These are phyloP conservation scores for Megalopta genalis DNA, from an alignment of 1,140 invertebrate genomes.

Conservation along the genomic window DNA sequence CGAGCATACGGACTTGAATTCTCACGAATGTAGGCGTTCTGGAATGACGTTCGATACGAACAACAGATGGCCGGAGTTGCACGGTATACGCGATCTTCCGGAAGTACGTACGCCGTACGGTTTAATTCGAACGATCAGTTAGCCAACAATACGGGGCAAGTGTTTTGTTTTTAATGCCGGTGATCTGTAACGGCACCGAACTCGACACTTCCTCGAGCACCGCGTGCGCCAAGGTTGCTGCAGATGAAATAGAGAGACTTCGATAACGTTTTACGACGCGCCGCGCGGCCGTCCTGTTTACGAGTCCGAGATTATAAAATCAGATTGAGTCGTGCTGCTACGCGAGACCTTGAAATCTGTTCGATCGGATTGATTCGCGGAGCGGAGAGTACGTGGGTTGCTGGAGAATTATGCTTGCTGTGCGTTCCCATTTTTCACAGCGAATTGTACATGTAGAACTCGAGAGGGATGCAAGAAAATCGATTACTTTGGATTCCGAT, in stretches of 20 bases:
- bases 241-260: conserved; percentile 19
- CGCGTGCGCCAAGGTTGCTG: conserved; percentile 2
- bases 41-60: conserved; percentile 5
- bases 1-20: conserved; percentile 32
- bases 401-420: neutral
- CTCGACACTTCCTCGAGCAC: neutral
- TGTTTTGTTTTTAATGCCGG: conserved; percentile 31
- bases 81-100: conserved; percentile 16
- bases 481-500: no score
- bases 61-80: neutral
- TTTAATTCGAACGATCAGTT: conserved; percentile 40
- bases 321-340: conserved; percentile 16
- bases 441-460: no score
- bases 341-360: neutral
- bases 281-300: neutral
- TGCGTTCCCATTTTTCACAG: neutral
- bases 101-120: conserved; percentile 1
- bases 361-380: neutral
- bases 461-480: no score
- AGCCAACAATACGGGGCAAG: conserved; percentile 28
- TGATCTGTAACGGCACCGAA: conserved; percentile 21
- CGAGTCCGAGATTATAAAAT: conserved; percentile 14
- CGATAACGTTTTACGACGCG: conserved; percentile 35
- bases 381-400: neutral
- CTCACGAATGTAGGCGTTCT: conserved; percentile 33